Percentiles rank a stretch among this genome's conserved stretches.
These are phyloP conservation scores for Sander lucioperca DNA, from an alignment of 2,113 vertebrate species.

Conservation along the genomic window DNA sequence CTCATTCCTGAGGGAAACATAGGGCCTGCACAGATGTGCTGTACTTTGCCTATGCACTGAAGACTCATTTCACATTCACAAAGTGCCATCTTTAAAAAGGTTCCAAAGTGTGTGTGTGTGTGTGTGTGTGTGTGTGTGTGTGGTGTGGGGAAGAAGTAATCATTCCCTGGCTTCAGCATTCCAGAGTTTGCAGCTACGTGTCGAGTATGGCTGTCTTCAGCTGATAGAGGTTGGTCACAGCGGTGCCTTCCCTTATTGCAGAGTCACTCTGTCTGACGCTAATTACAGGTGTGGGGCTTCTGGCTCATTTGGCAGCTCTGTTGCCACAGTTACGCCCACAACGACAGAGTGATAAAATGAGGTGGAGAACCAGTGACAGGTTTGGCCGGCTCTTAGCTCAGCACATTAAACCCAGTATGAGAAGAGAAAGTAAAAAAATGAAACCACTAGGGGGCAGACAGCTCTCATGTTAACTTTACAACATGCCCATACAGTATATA, in stretches of 20 bases:
- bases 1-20: slow-evolving; percentile 54
- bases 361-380: slow-evolving; percentile 5
- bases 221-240: slow-evolving; percentile 22
- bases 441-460: slow-evolving; percentile 75
- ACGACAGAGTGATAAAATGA: slow-evolving; percentile 15
- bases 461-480: slow-evolving; percentile 47
- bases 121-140: too few relatives aligned
- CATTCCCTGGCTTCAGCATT: slow-evolving; percentile 48
- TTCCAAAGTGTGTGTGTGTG: slow-evolving; percentile 39
- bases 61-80: slow-evolving; percentile 71
- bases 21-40: slow-evolving; percentile 53
- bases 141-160: slow-evolving; percentile 23
- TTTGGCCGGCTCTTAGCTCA: neutral
- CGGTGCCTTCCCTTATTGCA: slow-evolving; percentile 21
- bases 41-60: slow-evolving; percentile 50
- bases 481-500: neutral
- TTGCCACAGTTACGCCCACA: slow-evolving; percentile 16
- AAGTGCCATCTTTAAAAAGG: slow-evolving; percentile 65
- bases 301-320: slow-evolving; percentile 38
- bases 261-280: slow-evolving; percentile 34
- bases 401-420: slow-evolving; percentile 3
- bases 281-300: slow-evolving; percentile 49
- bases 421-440: neutral
- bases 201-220: slow-evolving; percentile 12
- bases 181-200: slow-evolving; percentile 37